A percentile compares a stretch with the other conserved stretches of the same genome.
Conservation (phyloP, 30 jellyfish, hydroid and myxozoan species). For the Chrysaora quinquecirrha region DNA sequence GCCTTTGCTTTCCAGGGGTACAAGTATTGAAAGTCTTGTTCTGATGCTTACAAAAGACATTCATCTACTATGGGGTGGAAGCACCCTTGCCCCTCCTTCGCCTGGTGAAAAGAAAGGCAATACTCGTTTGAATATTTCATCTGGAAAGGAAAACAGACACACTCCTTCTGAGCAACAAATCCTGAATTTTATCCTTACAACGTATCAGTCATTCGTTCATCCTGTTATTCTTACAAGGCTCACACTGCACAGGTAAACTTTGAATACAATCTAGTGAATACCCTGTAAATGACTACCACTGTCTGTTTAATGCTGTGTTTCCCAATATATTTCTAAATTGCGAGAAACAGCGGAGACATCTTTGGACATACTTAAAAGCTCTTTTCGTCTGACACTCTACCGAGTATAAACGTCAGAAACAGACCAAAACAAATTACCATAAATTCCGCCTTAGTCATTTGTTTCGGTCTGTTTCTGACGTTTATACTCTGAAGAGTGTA, state of each 20-base stretch:
- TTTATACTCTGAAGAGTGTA: no score
- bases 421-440: no score
- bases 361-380: no score
- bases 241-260: slow-evolving; percentile 73
- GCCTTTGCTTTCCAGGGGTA: slow-evolving; percentile 65
- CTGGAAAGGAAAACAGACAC: slow-evolving; percentile 52
- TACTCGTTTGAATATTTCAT: background rate
- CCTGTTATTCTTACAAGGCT: slow-evolving; percentile 90
- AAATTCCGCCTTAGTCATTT: no score
- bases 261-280: background rate
- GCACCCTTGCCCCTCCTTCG: slow-evolving; percentile 78
- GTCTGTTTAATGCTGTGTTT: background rate
- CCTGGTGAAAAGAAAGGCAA: slow-evolving; percentile 61
- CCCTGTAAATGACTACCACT: background rate
- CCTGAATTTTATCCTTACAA: slow-evolving; percentile 73
- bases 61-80: slow-evolving; percentile 90
- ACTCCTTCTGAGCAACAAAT: slow-evolving; percentile 86
- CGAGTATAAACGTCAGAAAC: no score
- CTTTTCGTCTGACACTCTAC: no score
- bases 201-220: slow-evolving; percentile 82
- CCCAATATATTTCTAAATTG: no score
- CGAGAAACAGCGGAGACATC: no score
- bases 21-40: slow-evolving; percentile 79
- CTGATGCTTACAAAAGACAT: slow-evolving; percentile 73
- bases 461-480: no score